These are phyloP conservation scores for Tetrax tetrax DNA, from an alignment of 2,113 vertebrate genomes.

Conservation along the genomic window DNA sequence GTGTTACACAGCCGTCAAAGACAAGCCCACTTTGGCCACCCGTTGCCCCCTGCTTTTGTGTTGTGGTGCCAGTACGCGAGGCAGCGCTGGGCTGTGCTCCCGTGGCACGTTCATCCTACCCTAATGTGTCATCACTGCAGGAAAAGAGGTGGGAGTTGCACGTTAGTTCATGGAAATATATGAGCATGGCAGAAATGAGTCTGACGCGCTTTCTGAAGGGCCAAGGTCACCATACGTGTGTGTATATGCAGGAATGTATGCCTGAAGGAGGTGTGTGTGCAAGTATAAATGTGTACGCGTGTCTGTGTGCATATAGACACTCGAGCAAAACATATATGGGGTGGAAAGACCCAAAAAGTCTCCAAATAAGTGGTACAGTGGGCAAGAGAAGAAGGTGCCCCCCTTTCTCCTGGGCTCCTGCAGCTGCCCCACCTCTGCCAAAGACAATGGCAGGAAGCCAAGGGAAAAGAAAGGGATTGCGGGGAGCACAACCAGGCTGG, in stretches of 20 bases:
- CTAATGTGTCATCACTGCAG: background rate
- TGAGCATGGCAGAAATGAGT: background rate
- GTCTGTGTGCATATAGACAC: background rate
- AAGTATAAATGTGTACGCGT: background rate
- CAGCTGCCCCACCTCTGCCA: background rate
- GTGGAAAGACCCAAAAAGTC: background rate
- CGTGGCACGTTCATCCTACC: background rate
- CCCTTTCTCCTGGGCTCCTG: background rate
- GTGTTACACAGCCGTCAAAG: background rate
- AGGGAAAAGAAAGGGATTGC: background rate
- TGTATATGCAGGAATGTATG: background rate
- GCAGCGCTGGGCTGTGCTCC: accelerated
- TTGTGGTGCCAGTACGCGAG: background rate
- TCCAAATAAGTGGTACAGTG: background rate
- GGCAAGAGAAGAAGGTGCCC: background rate
- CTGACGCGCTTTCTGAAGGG: background rate
- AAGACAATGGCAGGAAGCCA: constrained; percentile 44
- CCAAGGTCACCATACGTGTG: background rate
- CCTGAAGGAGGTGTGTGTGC: background rate
- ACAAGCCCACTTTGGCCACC: background rate
- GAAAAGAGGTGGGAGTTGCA: background rate
- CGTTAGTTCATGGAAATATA: background rate
- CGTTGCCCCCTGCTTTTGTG: background rate
- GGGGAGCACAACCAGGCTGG: background rate
- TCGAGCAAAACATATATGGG: background rate